Evolutionary conservation across 2,113 vertebrate genomes (phyloP).

Genomic region (Labeo catla): DNA sequence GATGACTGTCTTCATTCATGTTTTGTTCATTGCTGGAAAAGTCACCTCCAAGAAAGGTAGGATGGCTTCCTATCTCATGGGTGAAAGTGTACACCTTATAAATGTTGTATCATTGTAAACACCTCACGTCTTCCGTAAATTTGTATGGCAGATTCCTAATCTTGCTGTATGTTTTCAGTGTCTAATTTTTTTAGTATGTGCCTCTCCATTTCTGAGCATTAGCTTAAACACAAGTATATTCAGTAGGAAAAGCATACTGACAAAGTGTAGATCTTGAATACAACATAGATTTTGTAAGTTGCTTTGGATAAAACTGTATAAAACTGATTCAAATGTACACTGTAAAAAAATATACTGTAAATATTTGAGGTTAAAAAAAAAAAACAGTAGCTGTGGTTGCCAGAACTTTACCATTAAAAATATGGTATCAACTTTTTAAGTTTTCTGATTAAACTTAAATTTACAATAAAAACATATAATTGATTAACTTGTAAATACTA

Average conservation of each 20-base stretch:
- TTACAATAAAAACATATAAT: too few species aligned
- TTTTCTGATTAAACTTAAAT: too few species aligned
- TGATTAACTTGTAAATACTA: too few species aligned
- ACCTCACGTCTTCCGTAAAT: neutral
- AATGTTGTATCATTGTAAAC: constrained; percentile 25
- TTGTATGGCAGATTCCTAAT: neutral
- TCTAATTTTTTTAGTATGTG: too few species aligned
- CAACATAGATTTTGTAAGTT: neutral
- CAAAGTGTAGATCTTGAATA: neutral
- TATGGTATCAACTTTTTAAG: neutral
- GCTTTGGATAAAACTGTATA: neutral
- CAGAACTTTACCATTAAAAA: neutral
- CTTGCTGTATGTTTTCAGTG: neutral
- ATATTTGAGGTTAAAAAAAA: neutral
- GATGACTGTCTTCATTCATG: constrained; percentile 71
- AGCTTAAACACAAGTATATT: neutral
- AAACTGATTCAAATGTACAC: neutral
- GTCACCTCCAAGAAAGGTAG: constrained; percentile 85
- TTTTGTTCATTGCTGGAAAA: constrained; percentile 75
- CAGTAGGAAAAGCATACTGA: neutral
- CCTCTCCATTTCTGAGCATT: neutral
- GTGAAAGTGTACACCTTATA: constrained; percentile 12
- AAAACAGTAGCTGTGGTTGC: neutral
- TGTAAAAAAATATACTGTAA: neutral
- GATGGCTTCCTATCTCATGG: constrained; percentile 56